Conservation (phyloP, 2,888 invertebrate species). For the Ophion costatus region DNA sequence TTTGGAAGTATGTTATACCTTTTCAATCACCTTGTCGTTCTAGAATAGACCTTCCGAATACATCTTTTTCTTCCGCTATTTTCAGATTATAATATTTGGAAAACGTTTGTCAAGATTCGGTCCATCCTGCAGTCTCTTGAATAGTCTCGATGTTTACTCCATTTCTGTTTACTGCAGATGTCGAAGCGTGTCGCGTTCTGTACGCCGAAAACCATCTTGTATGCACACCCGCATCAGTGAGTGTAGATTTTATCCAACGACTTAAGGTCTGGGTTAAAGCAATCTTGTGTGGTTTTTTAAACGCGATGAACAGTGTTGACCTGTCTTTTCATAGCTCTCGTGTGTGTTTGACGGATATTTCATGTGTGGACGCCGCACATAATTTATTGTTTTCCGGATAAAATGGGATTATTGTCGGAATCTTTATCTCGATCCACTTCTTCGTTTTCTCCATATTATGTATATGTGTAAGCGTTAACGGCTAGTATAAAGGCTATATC, state of each 20-base stretch:
- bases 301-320: slow-evolving; percentile 15
- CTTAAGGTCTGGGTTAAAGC: slow-evolving; percentile 46
- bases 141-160: not conserved
- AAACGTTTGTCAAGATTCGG: not conserved
- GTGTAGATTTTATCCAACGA: slow-evolving; percentile 43
- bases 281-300: slow-evolving; percentile 41
- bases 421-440: slow-evolving; percentile 52
- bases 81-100: not conserved
- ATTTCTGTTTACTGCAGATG: not conserved
- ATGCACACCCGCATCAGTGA: not conserved
- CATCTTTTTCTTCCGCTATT: not conserved
- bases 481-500: no score
- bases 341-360: slow-evolving; percentile 37
- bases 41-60: not conserved
- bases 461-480: slow-evolving; percentile 47
- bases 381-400: slow-evolving; percentile 23
- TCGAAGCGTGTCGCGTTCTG: not conserved
- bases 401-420: slow-evolving; percentile 48
- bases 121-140: not conserved
- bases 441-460: slow-evolving; percentile 14
- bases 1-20: not conserved
- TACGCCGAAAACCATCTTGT: not conserved
- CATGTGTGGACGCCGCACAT: slow-evolving; percentile 26
- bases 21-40: not conserved
- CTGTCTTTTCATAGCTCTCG: slow-evolving; percentile 13